phyloP scores from a whole-genome alignment of 2,888 invertebrate genomes.

The Spialia ferax region DNA sequence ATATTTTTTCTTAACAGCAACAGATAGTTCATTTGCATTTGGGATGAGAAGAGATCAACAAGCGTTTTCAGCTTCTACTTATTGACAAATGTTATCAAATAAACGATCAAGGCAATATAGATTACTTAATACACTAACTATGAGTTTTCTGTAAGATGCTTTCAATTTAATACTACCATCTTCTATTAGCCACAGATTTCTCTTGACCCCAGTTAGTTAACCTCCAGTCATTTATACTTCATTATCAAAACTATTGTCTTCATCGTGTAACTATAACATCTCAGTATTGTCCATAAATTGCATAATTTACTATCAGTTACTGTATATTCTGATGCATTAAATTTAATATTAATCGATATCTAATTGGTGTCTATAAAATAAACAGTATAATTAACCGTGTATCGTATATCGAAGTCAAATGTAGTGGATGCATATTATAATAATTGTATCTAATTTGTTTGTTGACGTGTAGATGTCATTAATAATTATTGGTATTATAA shows the following conservation, averaged over 20 bases:
- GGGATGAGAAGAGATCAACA: no score
- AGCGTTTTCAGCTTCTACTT: no score
- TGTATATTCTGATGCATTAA: slow-evolving; percentile 59
- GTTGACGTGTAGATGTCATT: slow-evolving; percentile 77
- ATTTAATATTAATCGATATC: slow-evolving; percentile 60
- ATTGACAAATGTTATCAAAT: neutral
- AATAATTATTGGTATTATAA: slow-evolving; percentile 59
- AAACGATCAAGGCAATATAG: neutral
- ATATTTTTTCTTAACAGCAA: slow-evolving; percentile 14
- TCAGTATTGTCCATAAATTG: neutral
- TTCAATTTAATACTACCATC: neutral
- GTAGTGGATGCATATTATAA: slow-evolving; percentile 65
- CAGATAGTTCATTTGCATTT: slow-evolving; percentile 14
- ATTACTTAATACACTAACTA: no score
- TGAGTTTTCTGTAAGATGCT: neutral
- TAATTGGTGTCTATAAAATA: slow-evolving; percentile 83
- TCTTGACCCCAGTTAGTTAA: no score
- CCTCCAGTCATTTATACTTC: no score
- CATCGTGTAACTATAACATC: neutral
- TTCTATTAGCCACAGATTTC: no score
- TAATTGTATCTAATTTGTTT: slow-evolving; percentile 62
- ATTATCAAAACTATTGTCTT: neutral
- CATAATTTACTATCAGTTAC: slow-evolving; percentile 14
- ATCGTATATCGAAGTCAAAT: slow-evolving; percentile 64
- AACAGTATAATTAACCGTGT: slow-evolving; percentile 59